These are phyloP conservation scores for Candidula unifasciata DNA, from an alignment of 2,888 invertebrate species.

Conservation along the genomic window DNA sequence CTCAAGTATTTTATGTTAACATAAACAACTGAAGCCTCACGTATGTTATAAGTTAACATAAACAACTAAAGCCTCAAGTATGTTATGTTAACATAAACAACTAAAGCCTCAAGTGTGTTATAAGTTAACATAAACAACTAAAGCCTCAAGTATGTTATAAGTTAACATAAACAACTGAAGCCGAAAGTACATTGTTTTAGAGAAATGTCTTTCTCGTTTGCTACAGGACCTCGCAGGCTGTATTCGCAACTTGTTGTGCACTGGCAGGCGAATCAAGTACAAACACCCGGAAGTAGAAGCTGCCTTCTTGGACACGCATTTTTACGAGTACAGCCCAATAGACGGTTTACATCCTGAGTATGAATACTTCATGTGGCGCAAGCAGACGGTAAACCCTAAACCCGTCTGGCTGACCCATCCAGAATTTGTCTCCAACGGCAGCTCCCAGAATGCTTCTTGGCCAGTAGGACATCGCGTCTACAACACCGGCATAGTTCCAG, in stretches of 20 bases:
- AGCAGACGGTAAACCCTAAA: neutral
- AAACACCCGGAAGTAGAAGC: conserved; percentile 35
- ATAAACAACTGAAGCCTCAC: no score
- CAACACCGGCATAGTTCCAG: neutral
- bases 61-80: no score
- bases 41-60: no score
- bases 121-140: no score
- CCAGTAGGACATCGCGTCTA: neutral
- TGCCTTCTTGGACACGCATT: conserved; percentile 30
- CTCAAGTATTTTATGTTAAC: no score
- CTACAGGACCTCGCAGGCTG: conserved; percentile 39
- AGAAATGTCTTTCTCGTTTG: neutral
- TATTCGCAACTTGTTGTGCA: conserved; percentile 43
- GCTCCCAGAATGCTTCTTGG: conserved; percentile 20
- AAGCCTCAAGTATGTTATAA: no score
- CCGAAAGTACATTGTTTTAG: no score
- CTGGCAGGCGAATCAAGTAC: conserved; percentile 42
- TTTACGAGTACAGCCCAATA: conserved; percentile 38
- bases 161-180: no score
- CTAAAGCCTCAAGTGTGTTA: no score
- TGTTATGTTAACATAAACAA: no score
- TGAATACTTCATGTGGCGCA: conserved; percentile 39
- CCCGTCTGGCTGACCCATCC: conserved; percentile 26
- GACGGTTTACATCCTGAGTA: conserved; percentile 47
- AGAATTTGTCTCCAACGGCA: conserved; percentile 38